Evolutionary conservation across 2,888 invertebrate species (phyloP).

Genomic region (Limnephilus auricula): DNA sequence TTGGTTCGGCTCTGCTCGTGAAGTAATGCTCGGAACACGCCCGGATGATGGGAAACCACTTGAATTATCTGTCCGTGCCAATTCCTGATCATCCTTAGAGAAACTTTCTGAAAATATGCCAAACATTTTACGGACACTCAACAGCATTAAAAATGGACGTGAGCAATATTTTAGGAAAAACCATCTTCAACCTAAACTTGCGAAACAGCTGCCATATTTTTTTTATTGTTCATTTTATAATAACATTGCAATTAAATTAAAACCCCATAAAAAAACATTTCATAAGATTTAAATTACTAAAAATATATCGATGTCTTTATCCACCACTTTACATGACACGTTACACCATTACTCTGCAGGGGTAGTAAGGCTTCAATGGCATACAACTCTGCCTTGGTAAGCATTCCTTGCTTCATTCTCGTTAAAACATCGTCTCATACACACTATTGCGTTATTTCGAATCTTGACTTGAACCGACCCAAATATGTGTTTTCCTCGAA

Average conservation of each 20-base stretch:
- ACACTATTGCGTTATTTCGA: too few relatives aligned
- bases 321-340: neutral
- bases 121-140: constrained; percentile 31
- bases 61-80: constrained; percentile 48
- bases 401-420: too few relatives aligned
- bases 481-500: too few relatives aligned
- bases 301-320: neutral
- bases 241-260: neutral
- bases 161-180: constrained; percentile 10
- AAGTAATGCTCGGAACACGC: constrained; percentile 12
- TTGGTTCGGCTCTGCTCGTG: neutral
- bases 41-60: constrained; percentile 36
- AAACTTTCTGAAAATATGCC: constrained; percentile 51
- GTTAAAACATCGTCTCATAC: too few relatives aligned
- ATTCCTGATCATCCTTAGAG: constrained; percentile 36
- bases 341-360: neutral
- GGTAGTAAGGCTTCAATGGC: neutral
- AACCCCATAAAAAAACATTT: neutral
- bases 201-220: neutral
- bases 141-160: constrained; percentile 26
- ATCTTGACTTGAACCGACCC: too few relatives aligned
- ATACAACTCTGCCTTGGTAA: too few relatives aligned
- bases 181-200: neutral
- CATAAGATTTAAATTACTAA: too few relatives aligned
- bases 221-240: neutral